phyloP scores from a whole-genome alignment of 1,140 invertebrate species.

The Drosophila elegans region DNA sequence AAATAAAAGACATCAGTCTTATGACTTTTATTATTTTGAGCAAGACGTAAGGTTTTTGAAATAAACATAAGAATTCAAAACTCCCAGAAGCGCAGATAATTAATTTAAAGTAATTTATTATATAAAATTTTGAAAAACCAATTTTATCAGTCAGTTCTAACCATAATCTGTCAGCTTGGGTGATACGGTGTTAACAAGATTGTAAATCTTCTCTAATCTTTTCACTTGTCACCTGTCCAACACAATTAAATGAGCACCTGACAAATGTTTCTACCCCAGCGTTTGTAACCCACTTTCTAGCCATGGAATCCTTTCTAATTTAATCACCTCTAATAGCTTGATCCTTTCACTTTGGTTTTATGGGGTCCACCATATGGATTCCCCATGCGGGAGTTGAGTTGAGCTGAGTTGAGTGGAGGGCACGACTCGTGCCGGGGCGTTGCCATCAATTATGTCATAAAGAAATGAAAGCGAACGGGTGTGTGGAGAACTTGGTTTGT shows the following conservation, averaged over 20 bases:
- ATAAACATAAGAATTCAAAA: too few species aligned
- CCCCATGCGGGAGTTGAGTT: slow-evolving; percentile 18
- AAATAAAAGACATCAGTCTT: too few species aligned
- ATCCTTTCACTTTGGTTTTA: slow-evolving; percentile 52
- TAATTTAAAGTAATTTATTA: neutral
- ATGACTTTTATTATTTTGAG: too few species aligned
- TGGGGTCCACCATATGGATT: slow-evolving; percentile 6
- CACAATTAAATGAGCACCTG: slow-evolving; percentile 35
- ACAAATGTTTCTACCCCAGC: slow-evolving; percentile 10
- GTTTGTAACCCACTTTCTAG: slow-evolving; percentile 38
- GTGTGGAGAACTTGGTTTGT: neutral
- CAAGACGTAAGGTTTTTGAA: too few species aligned
- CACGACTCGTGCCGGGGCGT: slow-evolving; percentile 50
- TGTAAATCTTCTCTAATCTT: slow-evolving; percentile 28
- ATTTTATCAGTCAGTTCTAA: neutral
- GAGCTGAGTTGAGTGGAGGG: slow-evolving; percentile 15
- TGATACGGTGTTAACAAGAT: neutral
- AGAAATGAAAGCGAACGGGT: slow-evolving; percentile 24
- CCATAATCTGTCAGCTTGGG: neutral
- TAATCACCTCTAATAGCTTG: slow-evolving; percentile 28
- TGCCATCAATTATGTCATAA: slow-evolving; percentile 63
- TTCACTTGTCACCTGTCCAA: slow-evolving; percentile 30
- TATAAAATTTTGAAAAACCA: neutral
- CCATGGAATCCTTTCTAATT: slow-evolving; percentile 52
- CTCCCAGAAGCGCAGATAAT: neutral